These are phyloP conservation scores for Gallinago nigripennis DNA, from an alignment of 2,797 vertebrate species.

Conservation along the genomic window DNA sequence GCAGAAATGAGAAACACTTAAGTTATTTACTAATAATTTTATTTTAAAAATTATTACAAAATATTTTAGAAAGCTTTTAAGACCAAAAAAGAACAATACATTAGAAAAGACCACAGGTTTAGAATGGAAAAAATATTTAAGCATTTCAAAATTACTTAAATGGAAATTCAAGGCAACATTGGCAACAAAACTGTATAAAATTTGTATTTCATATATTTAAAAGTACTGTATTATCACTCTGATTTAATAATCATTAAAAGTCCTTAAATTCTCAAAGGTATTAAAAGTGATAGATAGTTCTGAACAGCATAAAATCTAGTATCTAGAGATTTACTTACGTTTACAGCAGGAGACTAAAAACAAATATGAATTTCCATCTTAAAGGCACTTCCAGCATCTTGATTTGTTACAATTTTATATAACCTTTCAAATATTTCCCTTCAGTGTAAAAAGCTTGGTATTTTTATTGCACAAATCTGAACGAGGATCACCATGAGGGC, in stretches of 20 bases:
- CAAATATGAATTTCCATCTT: not conserved
- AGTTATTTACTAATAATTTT: conserved; percentile 33
- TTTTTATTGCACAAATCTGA: conserved; percentile 4
- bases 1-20: not conserved
- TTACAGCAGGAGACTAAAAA: not conserved
- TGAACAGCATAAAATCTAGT: not conserved
- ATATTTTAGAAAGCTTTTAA: not conserved
- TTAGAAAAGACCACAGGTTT: not conserved
- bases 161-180: conserved; percentile 3
- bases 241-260: not conserved
- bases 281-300: not conserved
- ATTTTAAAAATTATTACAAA: conserved; percentile 37
- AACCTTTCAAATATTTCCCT: not conserved
- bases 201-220: not conserved
- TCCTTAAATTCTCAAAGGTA: not conserved
- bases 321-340: not conserved
- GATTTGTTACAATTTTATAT: not conserved
- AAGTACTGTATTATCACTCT: not conserved
- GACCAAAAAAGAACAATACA: not conserved
- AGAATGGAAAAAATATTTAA: not conserved
- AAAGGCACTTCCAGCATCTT: not conserved
- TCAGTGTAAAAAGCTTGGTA: not conserved
- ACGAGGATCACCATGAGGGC: rapidly evolving
- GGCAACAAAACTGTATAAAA: not conserved
- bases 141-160: conserved; percentile 2